Base-by-base conservation (phyloP, 2,797 vertebrate species). In the Falco rusticolus region DNA sequence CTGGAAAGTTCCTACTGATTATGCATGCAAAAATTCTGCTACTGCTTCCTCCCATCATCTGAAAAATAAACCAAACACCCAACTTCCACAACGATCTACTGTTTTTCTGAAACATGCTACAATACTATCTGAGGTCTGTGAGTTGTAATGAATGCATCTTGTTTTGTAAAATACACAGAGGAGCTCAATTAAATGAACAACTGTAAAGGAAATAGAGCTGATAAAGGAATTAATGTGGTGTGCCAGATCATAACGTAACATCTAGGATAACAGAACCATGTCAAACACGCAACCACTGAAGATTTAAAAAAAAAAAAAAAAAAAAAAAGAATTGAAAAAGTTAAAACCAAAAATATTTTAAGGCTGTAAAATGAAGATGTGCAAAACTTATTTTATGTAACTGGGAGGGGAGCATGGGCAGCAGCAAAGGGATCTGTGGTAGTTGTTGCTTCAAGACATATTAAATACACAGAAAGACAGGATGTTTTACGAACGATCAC, bases 161-260 rank as follows among this genome's bases (percentile, higher is more conserved):
- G 95, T 91, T 97, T 96, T 93, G 85, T 72, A 89, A 96, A 97
- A 96, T 92, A 97, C 96, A 89, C 97, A 92, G 96, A 95, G 89
- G 93, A 97, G 85, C 94, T 97, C 95, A 87, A 89, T 91, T 96
- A 96, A 97, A 96, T 54, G 84, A 97, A 83, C 93, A 94, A 94
- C 95, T 90, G 94, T 72, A 90, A 94, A 95, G 94, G 96, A 97
- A 97, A 97, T 20, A 81, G 91, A 93, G 93, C 96, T 97, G 96
- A 96, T 97, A 97, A 97, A 96, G 95, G 96, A 97, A 97, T 95
- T 94, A 96, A 95, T 86, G 83, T 78, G 91, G 39, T 28, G 87
- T 89, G 90, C 90, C 83, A 94, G 87, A 98, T 97, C 96, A 80
- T 45, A 96, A 95, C 96, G 63, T 20, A 93, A 91, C 96, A 97